Percentiles rank a stretch among this genome's conserved stretches.
These are phyloP conservation scores for Brachycybe producta DNA, from an alignment of 2,888 invertebrate genomes.

Conservation along the genomic window DNA sequence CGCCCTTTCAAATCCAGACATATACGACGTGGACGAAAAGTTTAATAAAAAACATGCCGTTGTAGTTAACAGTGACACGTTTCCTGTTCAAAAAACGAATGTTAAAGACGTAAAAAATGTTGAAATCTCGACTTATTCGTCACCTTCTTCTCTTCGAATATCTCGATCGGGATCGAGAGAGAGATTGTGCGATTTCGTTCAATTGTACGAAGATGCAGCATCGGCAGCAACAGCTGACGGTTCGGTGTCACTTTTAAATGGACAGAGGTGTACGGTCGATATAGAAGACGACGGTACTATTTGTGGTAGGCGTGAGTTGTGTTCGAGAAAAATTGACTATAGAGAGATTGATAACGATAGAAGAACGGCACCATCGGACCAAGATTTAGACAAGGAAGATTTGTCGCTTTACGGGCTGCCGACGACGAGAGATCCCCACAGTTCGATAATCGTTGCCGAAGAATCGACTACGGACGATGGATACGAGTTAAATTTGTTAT, in stretches of 20 bases:
- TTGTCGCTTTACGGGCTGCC: neutral
- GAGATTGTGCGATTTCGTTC: slow-evolving; percentile 10
- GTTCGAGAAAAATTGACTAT: too few relatives aligned
- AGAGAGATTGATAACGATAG: neutral
- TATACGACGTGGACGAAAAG: neutral
- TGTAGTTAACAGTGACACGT: neutral
- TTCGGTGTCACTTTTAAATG: neutral
- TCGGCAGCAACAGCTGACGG: neutral
- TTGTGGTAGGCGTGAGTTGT: neutral
- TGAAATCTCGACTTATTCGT: neutral
- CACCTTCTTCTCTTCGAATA: neutral
- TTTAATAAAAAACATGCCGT: neutral
- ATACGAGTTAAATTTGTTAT: neutral
- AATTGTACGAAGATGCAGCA: slow-evolving; percentile 7
- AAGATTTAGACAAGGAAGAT: neutral
- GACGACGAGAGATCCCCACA: neutral
- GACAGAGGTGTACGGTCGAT: neutral
- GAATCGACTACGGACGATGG: too few relatives aligned
- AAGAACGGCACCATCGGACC: neutral
- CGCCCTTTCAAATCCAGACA: neutral
- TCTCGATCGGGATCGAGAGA: slow-evolving; percentile 1
- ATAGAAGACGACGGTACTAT: neutral
- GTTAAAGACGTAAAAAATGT: too few relatives aligned
- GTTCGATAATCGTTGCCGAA: neutral
- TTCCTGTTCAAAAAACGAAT: neutral